Base-by-base conservation (phyloP, 2,888 invertebrate species). In the Oxyteleia sp. region DNA sequence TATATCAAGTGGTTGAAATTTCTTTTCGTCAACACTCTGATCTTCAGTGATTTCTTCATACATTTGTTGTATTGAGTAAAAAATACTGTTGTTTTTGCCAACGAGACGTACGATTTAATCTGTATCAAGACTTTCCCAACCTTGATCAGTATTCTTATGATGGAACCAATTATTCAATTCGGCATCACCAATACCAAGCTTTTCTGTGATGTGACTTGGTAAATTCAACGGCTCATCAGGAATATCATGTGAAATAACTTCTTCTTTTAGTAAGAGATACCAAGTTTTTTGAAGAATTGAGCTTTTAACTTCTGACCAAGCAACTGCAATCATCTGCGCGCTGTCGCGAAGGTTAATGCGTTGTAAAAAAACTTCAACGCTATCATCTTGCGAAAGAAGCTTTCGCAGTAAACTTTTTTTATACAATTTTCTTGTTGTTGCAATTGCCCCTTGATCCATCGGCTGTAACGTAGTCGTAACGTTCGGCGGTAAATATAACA, bases 401-500 rank as follows among this genome's bases (percentile, higher is more conserved):
- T 32, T 29, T 53, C 15, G 15, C 4, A 53, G 32, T 10, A 53
- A 32, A 53, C 4, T 15, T 63, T 63, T 29, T 29, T 0, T 45
- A 5, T 45, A 63, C n/a, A 63, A 15, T 18, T 63, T 51, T 23
- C 35, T 66, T 4, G 41, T 18, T 16, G 49, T 66, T 18, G 23
- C 51, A 10, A 32, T 64, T 18, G 38, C 41, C 4, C 41, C 49
- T 10, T 49, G 32, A 23, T 64, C 64, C 49, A 66, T 66, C 10
- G 32, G 51, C 29, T 66, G 66, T 10, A 38, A n/a, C 1, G 51
- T 66, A 11, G 41, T 3, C 4, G 66, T 66, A 10, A 66, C 66
- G 10, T 66, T 66, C n/a, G 66, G 66, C 2, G 51, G 66, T 23
- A 66, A 23, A 51, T 51, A 66, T 49, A 51, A 1, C 3, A 51